These are phyloP conservation scores for Tarsius wallacei DNA, from an alignment of 2,797 vertebrate genomes.

Conservation along the genomic window DNA sequence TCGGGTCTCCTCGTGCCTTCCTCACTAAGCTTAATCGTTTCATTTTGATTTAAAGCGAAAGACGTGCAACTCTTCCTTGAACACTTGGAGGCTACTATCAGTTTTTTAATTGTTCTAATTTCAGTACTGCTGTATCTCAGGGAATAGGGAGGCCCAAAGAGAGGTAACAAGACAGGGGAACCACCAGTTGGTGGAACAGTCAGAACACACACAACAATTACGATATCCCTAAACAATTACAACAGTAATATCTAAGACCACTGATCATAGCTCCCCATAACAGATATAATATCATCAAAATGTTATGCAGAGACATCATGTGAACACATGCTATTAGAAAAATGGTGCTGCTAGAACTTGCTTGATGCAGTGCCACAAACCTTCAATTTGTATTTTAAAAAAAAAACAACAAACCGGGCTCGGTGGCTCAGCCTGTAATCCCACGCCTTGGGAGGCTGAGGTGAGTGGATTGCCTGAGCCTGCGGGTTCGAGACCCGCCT, in stretches of 20 bases:
- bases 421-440: no score
- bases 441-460: no score
- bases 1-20: background rate
- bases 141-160: background rate
- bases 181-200: background rate
- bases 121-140: background rate
- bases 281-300: background rate
- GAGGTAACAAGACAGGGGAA: background rate
- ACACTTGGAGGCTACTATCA: background rate
- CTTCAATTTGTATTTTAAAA: background rate
- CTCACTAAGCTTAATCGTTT: background rate
- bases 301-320: background rate
- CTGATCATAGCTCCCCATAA: background rate
- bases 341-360: background rate
- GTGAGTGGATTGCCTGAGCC: no score
- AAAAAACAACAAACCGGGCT: no score
- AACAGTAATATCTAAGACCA: background rate
- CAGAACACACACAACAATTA: background rate
- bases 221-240: background rate
- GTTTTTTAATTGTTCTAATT: background rate
- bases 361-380: background rate
- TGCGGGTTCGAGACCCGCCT: no score
- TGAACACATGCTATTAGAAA: background rate
- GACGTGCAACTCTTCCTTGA: background rate
- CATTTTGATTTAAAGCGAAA: background rate